Evolutionary conservation across 2,888 invertebrate genomes (phyloP), one percentile per base, ranked within the genome.

Genomic region (Hesperia comma): DNA sequence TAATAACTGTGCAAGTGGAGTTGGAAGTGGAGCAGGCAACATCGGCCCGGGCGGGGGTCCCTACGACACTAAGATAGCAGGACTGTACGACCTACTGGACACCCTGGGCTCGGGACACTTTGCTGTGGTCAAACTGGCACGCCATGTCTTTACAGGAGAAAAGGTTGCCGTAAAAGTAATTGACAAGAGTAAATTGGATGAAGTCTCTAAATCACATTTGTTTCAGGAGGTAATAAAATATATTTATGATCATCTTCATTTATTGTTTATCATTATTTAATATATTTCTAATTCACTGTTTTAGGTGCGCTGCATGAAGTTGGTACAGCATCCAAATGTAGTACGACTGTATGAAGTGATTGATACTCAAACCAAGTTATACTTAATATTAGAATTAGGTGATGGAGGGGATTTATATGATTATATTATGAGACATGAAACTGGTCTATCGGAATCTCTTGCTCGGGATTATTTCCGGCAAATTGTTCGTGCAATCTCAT

Each of bases 331-430:
- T 93, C 99, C 99, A 40, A 98, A 99, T 93, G 99, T 99, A 49
- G 99, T 99, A 56, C 94, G 99, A 67, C 94, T 99, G 60, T 99
- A 99, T 92, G 99, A 99, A 94, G 99, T 99, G 72, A 99, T 99
- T 84, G 99, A 99, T 92, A 99, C 99, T 43, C 98, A 98, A 87
- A 99, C 99, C 72, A 99, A 99, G 93, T 94, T 99, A 80, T 98
- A 98, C 93, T 94, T 98, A 87, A 99, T 99, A 84, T 93, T 99
- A 83, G 99, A 99, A 93, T 93, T 99, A 80, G 99, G 99, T 15
- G 99, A 99, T 93, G 99, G 99, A 58, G 99, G 99, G 56, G 99
- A 99, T 93, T 95, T 99, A 79, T 99, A 99, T 90, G 99, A 99
- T 92, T 99, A 99, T 90, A 99, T 99, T 79, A 98, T 99, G 97